Evolutionary conservation across 2,888 invertebrate genomes (phyloP), one percentile per base, ranked within the genome.

Genomic region (Hecatera dysodea): DNA sequence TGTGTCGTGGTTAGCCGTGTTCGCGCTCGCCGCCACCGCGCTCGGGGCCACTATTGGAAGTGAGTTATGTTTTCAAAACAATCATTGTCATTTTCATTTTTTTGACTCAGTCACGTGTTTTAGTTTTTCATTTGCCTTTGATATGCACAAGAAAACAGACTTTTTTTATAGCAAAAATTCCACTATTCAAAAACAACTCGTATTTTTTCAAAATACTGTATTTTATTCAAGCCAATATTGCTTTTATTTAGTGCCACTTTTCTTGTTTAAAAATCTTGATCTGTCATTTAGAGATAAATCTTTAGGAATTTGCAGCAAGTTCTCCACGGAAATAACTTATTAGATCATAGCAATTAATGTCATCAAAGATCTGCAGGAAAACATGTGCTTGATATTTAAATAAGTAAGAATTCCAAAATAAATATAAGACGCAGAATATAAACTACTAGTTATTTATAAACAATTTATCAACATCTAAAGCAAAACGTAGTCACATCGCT

Each of bases 21-120:
- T 91, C 36, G 90, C 92, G 80, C 91, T 96, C 48, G 93, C 92
- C 67, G 93, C 93, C 64, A 93, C 94, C 48, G 94, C 91, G 48
- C 91, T 96, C 72, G 95, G 96, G 66, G 96, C 95, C 69, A 92
- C 95, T 19, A 93, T 96, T 78, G 89, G 92, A 87, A 93, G 95
- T 95, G 86, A 95, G 95, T 95, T 84, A 65, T 78, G 59, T 79
- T 86, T 79, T 74, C 67, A 80, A 63, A 75, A 77, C 67, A 73
- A 57, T 24, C 46, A 46, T 59, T 1, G 19, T 19, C 19, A 44
- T 19, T 17, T 50, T 11, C 2, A 19, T 15, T 70, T n/a, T 50
- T 67, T 66, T 1, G 62, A 48, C 66, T 52, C 44, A 59, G n/a
- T 44, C 1, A 24, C 9, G 24, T 46, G 29, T 52, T 55, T 36